phyloP scores from a whole-genome alignment of 2,797 vertebrate genomes.

The Eospalax fontanierii region DNA sequence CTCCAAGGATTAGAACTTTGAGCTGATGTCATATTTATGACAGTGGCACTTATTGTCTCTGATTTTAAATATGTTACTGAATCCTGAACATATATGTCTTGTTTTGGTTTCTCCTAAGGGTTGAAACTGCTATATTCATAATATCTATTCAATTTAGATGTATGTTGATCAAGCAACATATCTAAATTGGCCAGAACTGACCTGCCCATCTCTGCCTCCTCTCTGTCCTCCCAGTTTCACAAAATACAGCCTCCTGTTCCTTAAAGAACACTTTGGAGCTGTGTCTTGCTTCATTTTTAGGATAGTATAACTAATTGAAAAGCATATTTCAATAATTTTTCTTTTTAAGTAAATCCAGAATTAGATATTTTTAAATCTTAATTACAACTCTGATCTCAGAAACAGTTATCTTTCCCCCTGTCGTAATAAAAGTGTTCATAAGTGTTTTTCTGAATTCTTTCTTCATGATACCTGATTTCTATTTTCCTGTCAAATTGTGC shows the following conservation, averaged over 20 bases:
- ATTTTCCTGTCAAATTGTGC: neutral
- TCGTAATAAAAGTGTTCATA: constrained; percentile 1
- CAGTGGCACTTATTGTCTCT: neutral
- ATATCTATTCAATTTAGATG: neutral
- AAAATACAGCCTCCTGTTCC: neutral
- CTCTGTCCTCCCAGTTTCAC: neutral
- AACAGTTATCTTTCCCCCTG: neutral
- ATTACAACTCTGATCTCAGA: neutral
- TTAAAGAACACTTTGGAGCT: neutral
- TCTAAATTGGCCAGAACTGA: neutral
- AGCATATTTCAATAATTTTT: constrained; percentile 3
- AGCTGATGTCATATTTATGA: neutral
- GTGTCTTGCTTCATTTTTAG: neutral
- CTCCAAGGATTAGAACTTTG: neutral
- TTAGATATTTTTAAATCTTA: neutral
- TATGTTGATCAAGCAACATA: neutral
- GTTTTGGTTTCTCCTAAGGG: neutral
- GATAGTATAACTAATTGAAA: neutral
- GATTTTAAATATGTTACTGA: constrained; percentile 23
- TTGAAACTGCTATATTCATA: neutral
- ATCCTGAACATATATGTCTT: neutral
- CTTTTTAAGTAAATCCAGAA: neutral
- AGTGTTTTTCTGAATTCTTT: neutral
- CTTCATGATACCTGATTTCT: neutral
- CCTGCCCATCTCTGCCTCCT: neutral